Base-by-base conservation (phyloP, 2,113 vertebrate species). In the Muntiacus reevesi region DNA sequence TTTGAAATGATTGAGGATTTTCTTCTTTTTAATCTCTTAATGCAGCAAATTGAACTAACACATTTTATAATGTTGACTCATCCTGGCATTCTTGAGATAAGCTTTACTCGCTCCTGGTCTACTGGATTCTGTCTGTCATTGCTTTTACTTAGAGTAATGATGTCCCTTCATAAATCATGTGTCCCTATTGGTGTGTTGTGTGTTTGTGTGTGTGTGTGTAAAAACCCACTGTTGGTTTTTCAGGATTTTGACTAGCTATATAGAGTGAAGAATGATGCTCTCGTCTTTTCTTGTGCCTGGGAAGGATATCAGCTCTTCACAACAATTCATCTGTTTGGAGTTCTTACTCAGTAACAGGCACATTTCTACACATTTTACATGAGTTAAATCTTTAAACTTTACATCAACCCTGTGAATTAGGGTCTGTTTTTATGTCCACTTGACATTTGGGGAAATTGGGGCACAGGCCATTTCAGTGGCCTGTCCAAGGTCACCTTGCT, bases 401-500 rank as follows among this genome's bases (percentile, higher is more conserved):
- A 83, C 13, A 33, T 55, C 30, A 30, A 12, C 23, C 15, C 50
- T 36, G 78, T 59, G 86, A 67, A 23, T 36, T 23, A n/a, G 36
- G 30, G 6, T 9, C 86, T 7, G 7, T 81, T 47, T 36, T 30
- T 60, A 12, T 1, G 2, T 21, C 30, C 15, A 7, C 33, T 36
- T 43, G 79, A 52, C 5, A 3, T 81, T 40, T 10, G 64, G 74
- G 45, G 19, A 62, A 7, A 33, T n/a, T 28, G 30, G 54, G 64
- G 33, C 52, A 7, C 7, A 1, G 47, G 4, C 33, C 1, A 0
- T 14, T 9, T 28, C 40, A 3, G 5, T 15, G 11, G 15, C 33
- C 55, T 9, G 11, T 57, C 81, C 21, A 15, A 12, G 36, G 7
- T 17, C 36, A 8, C 30, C 45, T 40, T 3, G 25, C 16, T 28